A percentile compares a stretch with the other conserved stretches of the same genome.
Evolutionary conservation across 2,797 vertebrate genomes (phyloP).

Genomic region (Typhlichthys eigenmanni): DNA sequence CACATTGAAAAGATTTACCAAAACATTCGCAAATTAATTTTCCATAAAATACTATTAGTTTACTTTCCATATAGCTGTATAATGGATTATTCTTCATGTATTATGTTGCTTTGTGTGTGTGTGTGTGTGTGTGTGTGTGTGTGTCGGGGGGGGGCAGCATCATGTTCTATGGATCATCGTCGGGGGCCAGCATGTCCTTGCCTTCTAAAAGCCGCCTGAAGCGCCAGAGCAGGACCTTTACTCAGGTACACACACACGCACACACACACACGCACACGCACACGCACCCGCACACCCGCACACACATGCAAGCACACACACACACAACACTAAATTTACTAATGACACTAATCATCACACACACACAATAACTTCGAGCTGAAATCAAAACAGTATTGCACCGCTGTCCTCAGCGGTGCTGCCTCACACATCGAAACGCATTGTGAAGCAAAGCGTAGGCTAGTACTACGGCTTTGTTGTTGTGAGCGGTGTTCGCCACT

Average conservation of each 20-base stretch:
- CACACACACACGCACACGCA: slow-evolving; percentile 6
- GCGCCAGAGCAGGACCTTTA: slow-evolving; percentile 90
- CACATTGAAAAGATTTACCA: slow-evolving; percentile 1
- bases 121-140: slow-evolving; percentile 12
- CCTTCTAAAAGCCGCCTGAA: slow-evolving; percentile 90
- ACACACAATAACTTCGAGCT: no score
- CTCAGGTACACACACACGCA: slow-evolving; percentile 68
- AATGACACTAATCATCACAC: no score
- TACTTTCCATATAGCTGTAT: slow-evolving; percentile 5
- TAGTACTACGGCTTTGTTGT: no score
- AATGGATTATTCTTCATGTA: slow-evolving; percentile 3
- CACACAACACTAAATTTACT: no score
- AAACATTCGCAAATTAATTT: not conserved
- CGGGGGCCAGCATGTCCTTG: slow-evolving; percentile 87
- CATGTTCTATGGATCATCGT: slow-evolving; percentile 94
- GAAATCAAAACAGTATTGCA: no score
- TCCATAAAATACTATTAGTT: not conserved
- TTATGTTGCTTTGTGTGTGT: slow-evolving; percentile 1
- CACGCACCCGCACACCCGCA: not conserved
- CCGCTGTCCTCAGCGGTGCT: no score
- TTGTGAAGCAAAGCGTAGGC: no score
- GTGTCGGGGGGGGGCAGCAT: slow-evolving; percentile 32
- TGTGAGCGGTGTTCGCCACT: no score
- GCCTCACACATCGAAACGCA: no score
- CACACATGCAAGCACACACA: no score